Evolutionary conservation across 2,113 vertebrate species (phyloP), one percentile per base, ranked within the genome.

Genomic region (Galeopterus variegatus): DNA sequence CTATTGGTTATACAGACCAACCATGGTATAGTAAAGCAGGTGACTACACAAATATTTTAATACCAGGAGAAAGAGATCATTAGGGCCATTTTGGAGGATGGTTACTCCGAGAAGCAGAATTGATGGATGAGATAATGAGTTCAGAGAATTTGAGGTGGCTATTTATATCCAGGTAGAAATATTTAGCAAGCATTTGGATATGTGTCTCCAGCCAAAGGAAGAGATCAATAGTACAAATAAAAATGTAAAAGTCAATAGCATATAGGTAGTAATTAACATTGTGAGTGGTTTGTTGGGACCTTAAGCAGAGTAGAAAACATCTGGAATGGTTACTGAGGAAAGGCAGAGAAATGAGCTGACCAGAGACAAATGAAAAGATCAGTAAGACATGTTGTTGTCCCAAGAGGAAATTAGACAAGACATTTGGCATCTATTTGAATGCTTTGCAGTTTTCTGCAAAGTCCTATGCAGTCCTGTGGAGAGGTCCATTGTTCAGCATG

Each of bases 231-330:
- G 33, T 36, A 72, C n/a, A 64, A 77, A 89, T 54, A 54, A 81
- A 73, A 52, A n/a, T 19, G 19, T 77, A 7, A 33, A 88, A 62
- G 54, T 54, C 5, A n/a, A 90, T 79, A 70, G 54, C 24, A 69
- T 69, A 1, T 54, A 73, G 26, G 21, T 60, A 12, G 7, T 45
- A 48, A 48, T 85, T 80, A 89, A 94, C 88, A 50, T 79, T 18
- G 3, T n/a, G 48, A 73, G 84, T 85, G 19, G 52, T 45, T 45
- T 48, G 12, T 41, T 65, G 36, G 58, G 14, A 6, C 33, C 54
- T 77, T 83, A 79, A 41, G 33, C 65, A 88, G 83, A 88, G 36
- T 70, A 62, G 75, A 69, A 88, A 64, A 41, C 77, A 67, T 86
- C 73, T 81, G 58, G 8, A 81, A 54, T 75, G 69, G 54, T 60